These are phyloP conservation scores for Carcinoscorpius rotundicauda DNA, from an alignment of 1,140 invertebrate species.

Conservation along the genomic window DNA sequence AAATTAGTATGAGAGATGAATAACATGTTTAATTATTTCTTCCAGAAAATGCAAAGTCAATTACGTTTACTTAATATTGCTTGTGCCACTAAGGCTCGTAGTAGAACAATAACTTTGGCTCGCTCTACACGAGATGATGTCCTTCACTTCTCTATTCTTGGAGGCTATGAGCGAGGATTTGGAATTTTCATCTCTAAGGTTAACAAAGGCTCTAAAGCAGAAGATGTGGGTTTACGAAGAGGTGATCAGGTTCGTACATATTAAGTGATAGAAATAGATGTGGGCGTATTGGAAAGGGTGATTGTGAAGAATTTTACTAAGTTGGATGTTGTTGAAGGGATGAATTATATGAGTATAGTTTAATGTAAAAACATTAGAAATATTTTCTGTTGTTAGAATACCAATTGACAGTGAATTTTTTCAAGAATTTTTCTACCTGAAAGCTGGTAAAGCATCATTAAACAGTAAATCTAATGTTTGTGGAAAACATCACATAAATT, in stretches of 20 bases:
- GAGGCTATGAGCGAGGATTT: constrained; percentile 79
- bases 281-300: not conserved
- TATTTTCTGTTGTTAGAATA: no score
- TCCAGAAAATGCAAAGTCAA: constrained; percentile 33
- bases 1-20: not conserved
- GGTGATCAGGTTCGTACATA: constrained; percentile 69
- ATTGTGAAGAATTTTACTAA: no score
- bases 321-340: no score
- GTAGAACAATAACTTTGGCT: constrained; percentile 78
- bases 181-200: constrained; percentile 93
- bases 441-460: no score
- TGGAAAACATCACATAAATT: no score
- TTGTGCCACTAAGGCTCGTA: constrained; percentile 87
- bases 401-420: no score
- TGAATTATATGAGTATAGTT: no score
- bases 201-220: constrained; percentile 81
- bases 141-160: constrained; percentile 82
- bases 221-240: constrained; percentile 89
- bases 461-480: no score
- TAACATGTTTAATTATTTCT: constrained; percentile 7
- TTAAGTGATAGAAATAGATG: not conserved
- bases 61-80: constrained; percentile 80
- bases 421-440: no score
- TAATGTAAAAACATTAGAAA: no score
- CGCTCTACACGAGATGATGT: constrained; percentile 72